Evolutionary conservation across 1,140 invertebrate genomes (phyloP), one percentile per base, ranked within the genome.

Genomic region (Drosophila truncata): DNA sequence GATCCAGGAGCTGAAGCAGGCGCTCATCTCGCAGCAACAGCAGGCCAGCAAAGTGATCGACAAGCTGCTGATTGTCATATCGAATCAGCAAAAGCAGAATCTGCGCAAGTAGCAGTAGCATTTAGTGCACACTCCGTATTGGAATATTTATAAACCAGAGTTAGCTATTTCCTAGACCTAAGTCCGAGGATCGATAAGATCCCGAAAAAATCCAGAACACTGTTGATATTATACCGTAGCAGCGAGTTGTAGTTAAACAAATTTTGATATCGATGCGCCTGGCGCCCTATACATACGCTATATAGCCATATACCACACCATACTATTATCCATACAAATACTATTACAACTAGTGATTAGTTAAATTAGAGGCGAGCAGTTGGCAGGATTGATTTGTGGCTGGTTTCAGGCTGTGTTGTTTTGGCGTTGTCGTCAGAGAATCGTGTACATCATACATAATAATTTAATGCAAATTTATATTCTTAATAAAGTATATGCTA

Each of bases 1-100:
- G 92, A 94, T 96, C 46, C 94, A 93, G 79, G 95, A 95, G 87
- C 93, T 96, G 74, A 95, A 95, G 92, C 94, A 94, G 82, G 86
- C 94, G 58, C 93, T 95, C 29, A 85, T 92, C 23, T 92, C 91
- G 14, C 92, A 93, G 63, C 92, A 93, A 44, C 91, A 93, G 23
- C 91, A 92, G 60, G 91, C 91, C 37, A 92, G 84, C 79, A 92
- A 92, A 69, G 92, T 93, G 58, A 93, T 93, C 35, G 92, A 93
- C 58, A 92, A 93, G 64, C 79, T 93, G 55, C 74, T 93, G 41
- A 90, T 92, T 59, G 91, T 92, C 4, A 92, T 92, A 18, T 92
- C 91, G 41, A 92, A 92, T 70, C 91, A 92, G 59, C 91, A 92
- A 49, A 92, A 92, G 61, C 91, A 92, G 41, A 91, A 92, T 82